Evolutionary conservation across 2,113 vertebrate species (phyloP).

Genomic region (Cottus gobio): DNA sequence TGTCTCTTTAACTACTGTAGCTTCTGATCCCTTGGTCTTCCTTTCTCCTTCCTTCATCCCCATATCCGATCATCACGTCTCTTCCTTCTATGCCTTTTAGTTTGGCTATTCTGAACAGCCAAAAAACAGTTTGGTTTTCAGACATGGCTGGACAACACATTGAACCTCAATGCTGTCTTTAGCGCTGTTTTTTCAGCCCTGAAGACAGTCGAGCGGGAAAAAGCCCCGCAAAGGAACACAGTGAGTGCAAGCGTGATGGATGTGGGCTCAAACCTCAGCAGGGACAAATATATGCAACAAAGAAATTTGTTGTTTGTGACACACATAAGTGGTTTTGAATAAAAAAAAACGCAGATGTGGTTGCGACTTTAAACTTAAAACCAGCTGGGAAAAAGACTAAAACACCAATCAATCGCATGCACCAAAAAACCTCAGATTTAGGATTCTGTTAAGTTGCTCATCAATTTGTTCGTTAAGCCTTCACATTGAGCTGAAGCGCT

Average conservation of each 20-base stretch:
- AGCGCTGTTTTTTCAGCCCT: background rate
- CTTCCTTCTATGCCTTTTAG: background rate
- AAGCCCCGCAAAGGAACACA: background rate
- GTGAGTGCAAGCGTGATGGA: background rate
- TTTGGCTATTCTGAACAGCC: background rate
- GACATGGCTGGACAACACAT: background rate
- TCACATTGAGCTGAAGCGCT: background rate
- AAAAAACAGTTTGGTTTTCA: background rate
- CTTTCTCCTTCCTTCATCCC: background rate
- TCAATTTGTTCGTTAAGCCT: background rate
- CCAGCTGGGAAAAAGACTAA: background rate
- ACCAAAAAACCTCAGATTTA: background rate
- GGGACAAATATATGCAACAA: background rate
- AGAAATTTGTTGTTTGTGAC: background rate
- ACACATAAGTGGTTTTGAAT: background rate
- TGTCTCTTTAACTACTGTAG: slow-evolving; percentile 6
- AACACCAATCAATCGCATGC: background rate
- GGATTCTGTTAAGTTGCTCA: background rate
- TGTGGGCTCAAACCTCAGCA: background rate
- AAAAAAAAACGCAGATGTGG: background rate
- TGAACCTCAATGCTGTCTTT: background rate
- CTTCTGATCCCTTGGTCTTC: background rate
- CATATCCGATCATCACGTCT: background rate
- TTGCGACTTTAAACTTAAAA: background rate
- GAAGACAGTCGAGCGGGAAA: background rate